Base-by-base conservation (phyloP, 2,797 vertebrate species). In the Salmo trutta region DNA sequence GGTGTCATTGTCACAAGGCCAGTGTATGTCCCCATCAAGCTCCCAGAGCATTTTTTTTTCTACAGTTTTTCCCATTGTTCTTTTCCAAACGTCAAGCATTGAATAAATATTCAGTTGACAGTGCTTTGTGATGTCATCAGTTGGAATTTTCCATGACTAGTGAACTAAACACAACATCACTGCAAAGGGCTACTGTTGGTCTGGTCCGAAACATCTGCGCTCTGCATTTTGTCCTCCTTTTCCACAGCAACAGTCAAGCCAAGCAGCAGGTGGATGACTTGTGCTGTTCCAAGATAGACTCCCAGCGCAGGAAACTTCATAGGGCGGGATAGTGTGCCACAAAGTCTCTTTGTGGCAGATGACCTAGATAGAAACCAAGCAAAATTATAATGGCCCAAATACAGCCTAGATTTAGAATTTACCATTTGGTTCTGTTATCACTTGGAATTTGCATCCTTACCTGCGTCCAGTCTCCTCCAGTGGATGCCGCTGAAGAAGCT, bases 401-500 rank as follows among this genome's bases (percentile, higher is more conserved):
- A 33, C 33, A 33, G 33, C 33, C 33, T 0, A 33, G 4, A 33
- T 36, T 36, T 36, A 36, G 33, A 36, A 36, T 36, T 6, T 36
- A 36, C 33, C 33, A 36, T 36, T 36, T 36, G 33, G 33, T 36
- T 36, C 33, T 6, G 33, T 36, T 36, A 36, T 36, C 5, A 36
- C 33, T 36, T 36, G 33, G 33, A 36, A 36, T 36, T 36, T 5
- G 33, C 33, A 36, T 36, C 24, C 52, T 19, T 16, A 97, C 97
- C 97, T 71, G 95, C 96, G 31, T 97, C 94, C 0, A 98, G 94
- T 74, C 96, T 96, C 73, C 96, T 95, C 97, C 97, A 98, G 90
- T 95, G 96, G 78, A 98, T 89, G 27, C 80, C 75, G 0, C 71
- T 88, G 81, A 97, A 97, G 83, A 97, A 95, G 0, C 75, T 3